phyloP scores from a whole-genome alignment of 2,113 vertebrate species.

The Cariama cristata region DNA sequence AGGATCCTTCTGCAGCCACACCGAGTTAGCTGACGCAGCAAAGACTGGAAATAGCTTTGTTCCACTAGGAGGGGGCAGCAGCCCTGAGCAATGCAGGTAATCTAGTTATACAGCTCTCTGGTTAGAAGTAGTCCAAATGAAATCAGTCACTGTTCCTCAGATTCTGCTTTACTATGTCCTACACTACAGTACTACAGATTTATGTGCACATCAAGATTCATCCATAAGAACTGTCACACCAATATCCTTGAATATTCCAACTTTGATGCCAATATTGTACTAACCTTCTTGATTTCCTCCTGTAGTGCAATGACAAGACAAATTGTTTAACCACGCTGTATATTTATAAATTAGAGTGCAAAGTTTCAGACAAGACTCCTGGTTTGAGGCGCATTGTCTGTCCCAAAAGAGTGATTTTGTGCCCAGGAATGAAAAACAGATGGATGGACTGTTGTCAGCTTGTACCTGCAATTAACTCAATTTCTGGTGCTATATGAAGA shows the following conservation, averaged over 20 bases:
- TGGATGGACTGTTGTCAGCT: rapidly evolving
- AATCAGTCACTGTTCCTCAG: no score
- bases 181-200: no score
- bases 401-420: background rate
- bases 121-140: background rate
- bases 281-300: background rate
- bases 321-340: background rate
- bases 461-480: background rate
- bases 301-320: background rate
- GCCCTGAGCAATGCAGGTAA: no score
- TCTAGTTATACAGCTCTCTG: background rate
- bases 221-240: background rate
- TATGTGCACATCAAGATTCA: no score
- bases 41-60: background rate
- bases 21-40: rapidly evolving
- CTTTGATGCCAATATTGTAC: background rate
- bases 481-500: background rate
- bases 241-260: background rate
- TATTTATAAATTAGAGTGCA: background rate
- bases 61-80: background rate
- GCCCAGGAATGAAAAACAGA: background rate
- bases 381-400: background rate
- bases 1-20: background rate
- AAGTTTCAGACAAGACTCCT: background rate
- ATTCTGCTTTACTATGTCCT: background rate